Percentiles rank a stretch among this genome's conserved stretches.
Conservation (phyloP, 1,140 invertebrate species). For the Phocides pigmalion region DNA sequence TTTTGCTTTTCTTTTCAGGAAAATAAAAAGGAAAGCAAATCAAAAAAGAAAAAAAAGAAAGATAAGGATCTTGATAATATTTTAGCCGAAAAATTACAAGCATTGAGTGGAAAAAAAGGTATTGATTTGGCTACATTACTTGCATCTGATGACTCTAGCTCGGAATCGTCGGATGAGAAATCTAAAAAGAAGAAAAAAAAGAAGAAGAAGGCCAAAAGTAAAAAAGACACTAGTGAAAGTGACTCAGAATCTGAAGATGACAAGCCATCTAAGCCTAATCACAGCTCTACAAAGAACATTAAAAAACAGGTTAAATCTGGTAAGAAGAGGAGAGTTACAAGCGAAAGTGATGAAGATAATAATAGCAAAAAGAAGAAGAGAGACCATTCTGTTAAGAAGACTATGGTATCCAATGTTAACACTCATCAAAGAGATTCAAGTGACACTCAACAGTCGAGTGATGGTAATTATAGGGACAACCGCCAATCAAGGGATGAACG, state of each 20-base stretch:
- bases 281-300: slow-evolving; percentile 1
- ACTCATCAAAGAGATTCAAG: slow-evolving; percentile 27
- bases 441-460: not conserved
- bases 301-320: slow-evolving; percentile 27
- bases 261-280: not conserved
- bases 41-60: slow-evolving; percentile 85
- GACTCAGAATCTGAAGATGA: slow-evolving; percentile 30
- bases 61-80: slow-evolving; percentile 81
- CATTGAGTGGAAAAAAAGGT: slow-evolving; percentile 73
- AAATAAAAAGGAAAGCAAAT: slow-evolving; percentile 78
- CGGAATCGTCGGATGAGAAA: slow-evolving; percentile 68
- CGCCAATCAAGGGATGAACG: not conserved
- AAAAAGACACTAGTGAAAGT: slow-evolving; percentile 39
- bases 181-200: slow-evolving; percentile 78
- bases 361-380: slow-evolving; percentile 30
- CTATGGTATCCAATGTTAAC: slow-evolving; percentile 12
- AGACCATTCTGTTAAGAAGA: slow-evolving; percentile 21
- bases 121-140: slow-evolving; percentile 69
- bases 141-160: slow-evolving; percentile 60
- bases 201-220: slow-evolving; percentile 50
- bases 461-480: not conserved
- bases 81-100: slow-evolving; percentile 84
- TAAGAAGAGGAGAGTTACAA: slow-evolving; percentile 24
- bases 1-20: slow-evolving; percentile 55
- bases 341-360: slow-evolving; percentile 27